Percentiles rank a stretch among this genome's conserved stretches.
Evolutionary conservation across 2,797 vertebrate species (phyloP).

Genomic region (Cossypha polioptera): DNA sequence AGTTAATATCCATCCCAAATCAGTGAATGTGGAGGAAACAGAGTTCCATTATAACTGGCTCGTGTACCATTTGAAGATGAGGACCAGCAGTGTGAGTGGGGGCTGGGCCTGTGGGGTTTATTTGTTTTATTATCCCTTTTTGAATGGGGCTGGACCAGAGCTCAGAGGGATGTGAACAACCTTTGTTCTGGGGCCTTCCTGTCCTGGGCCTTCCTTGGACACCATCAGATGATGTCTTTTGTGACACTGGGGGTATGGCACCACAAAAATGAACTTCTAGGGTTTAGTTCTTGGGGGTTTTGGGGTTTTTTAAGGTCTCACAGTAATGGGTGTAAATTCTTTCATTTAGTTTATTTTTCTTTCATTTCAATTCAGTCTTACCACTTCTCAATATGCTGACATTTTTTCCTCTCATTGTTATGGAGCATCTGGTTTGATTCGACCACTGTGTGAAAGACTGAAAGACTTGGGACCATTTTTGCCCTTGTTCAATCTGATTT

Average conservation of each 20-base stretch:
- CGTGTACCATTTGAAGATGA: conserved; percentile 98
- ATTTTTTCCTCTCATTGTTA: background rate
- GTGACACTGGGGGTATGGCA: background rate
- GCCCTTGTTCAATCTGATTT: background rate
- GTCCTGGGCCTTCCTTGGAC: background rate
- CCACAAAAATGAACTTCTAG: background rate
- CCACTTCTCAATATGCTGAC: background rate
- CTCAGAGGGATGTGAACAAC: background rate
- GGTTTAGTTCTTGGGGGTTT: background rate
- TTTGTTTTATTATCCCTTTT: background rate
- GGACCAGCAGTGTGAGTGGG: conserved; percentile 89
- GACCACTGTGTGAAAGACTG: background rate
- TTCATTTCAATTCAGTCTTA: background rate
- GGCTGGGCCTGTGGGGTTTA: background rate
- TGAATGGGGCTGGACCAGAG: background rate
- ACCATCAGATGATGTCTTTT: background rate
- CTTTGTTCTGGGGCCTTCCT: background rate
- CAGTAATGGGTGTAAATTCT: background rate
- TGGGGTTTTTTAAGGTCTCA: background rate
- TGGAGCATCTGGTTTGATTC: background rate
- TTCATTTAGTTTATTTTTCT: background rate
- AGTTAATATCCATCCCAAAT: conserved; percentile 95
- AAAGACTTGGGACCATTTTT: background rate
- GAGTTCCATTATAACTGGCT: conserved; percentile 95
- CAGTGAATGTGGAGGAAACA: conserved; percentile 91